phyloP scores from a whole-genome alignment of 2,113 vertebrate species.

The Neodontobutis hainanensis region DNA sequence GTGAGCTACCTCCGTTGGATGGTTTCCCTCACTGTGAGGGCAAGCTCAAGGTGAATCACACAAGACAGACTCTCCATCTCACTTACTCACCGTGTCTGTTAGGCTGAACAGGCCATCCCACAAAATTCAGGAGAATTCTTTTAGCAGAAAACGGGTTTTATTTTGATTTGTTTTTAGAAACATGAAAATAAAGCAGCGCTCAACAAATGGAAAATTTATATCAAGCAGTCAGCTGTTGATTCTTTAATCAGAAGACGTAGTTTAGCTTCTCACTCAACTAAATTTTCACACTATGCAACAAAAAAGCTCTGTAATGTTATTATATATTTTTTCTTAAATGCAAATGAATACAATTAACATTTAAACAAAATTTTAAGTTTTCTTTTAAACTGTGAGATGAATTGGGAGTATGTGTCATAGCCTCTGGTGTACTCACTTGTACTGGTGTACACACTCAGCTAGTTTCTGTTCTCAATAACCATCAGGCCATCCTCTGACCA shows the following conservation, averaged over 20 bases:
- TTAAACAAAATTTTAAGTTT: too few species aligned
- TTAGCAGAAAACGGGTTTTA: background rate
- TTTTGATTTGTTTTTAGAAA: too few species aligned
- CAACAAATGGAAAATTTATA: background rate
- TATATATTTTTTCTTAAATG: too few species aligned
- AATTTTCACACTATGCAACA: too few species aligned
- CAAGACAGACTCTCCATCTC: conserved; percentile 1
- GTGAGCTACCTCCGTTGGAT: conserved; percentile 94
- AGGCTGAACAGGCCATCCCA: background rate
- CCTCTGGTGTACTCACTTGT: too few species aligned
- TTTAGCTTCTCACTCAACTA: background rate
- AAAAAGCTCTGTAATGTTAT: too few species aligned
- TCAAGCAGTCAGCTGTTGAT: background rate
- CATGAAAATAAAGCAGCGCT: background rate
- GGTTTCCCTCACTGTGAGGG: conserved; percentile 98
- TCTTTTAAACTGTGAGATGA: too few species aligned
- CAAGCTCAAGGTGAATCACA: conserved; percentile 89
- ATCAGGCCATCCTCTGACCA: background rate
- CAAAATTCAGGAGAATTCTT: background rate
- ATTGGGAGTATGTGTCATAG: too few species aligned
- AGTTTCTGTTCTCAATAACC: background rate
- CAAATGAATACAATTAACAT: too few species aligned
- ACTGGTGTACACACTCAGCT: too few species aligned
- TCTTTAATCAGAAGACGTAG: background rate
- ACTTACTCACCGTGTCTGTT: background rate